Evolutionary conservation across 1,140 invertebrate genomes (phyloP), one percentile per base, ranked within the genome.

Genomic region (Nomia melanderi): DNA sequence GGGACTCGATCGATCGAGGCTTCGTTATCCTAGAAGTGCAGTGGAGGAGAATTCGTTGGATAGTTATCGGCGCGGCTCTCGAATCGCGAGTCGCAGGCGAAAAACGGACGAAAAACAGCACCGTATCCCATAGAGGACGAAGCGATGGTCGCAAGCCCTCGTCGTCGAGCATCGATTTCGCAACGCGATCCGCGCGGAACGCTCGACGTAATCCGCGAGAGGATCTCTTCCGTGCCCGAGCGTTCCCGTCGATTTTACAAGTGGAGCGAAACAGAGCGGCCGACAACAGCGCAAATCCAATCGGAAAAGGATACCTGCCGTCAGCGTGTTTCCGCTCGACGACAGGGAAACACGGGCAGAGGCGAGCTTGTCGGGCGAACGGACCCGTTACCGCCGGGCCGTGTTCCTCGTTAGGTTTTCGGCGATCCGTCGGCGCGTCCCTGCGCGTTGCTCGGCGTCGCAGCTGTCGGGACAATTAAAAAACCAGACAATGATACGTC

Each of bases 401-500:
- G 53, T n/a, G n/a, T n/a, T n/a, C 25, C 25, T 27, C 53, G 27
- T 31, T 57, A 31, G 20, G 20, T n/a, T n/a, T 11, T 2, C 41
- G 14, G 4, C 14, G 41, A 17, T 17, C 14, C 41, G 1, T 0
- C 39, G 36, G 36, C 8, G 36, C 8, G 36, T 39, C 8, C 36
- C 36, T 3, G 1, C 36, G 36, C 36, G 20, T 50, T 50, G n/a
- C 47, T n/a, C 47, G 11, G 0, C 12, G 14, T 44, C 14, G 11
- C 12, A 50, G n/a, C n/a, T 50, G 47, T 50, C 47, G 7, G n/a
- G 47, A 50, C 47, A n/a, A n/a, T n/a, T 50, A 50, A 50, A 50
- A 50, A 50, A 50, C 17, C 47, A n/a, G 47, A 50, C 47, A 50
- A 50, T 50, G n/a, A n/a, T n/a, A 50, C n/a, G n/a, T n/a, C n/a